phyloP scores from a whole-genome alignment of 1,140 invertebrate species.

The Probaryconus sp. region DNA sequence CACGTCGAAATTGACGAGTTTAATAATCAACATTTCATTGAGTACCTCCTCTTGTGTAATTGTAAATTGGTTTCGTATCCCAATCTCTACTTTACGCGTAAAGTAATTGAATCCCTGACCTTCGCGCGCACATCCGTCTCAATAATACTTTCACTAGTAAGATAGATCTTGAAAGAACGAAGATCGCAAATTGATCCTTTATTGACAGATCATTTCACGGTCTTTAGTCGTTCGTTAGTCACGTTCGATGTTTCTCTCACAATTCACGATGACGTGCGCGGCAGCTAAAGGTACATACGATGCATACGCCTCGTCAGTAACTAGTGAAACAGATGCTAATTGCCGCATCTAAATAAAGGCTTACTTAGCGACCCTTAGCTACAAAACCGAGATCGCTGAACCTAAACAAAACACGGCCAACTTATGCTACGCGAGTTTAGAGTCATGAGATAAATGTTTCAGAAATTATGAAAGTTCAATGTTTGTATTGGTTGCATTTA shows the following conservation, averaged over 20 bases:
- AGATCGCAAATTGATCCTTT: slow-evolving; percentile 58
- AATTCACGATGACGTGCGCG: slow-evolving; percentile 23
- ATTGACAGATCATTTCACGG: slow-evolving; percentile 62
- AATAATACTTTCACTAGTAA: slow-evolving; percentile 55
- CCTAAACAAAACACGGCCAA: slow-evolving; percentile 42
- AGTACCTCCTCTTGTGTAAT: slow-evolving; percentile 49
- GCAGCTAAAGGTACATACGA: slow-evolving; percentile 14
- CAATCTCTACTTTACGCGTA: slow-evolving; percentile 37
- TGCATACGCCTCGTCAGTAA: slow-evolving; percentile 10
- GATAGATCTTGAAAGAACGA: slow-evolving; percentile 42
- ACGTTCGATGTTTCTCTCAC: slow-evolving; percentile 51
- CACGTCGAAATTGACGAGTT: no score
- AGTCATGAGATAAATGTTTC: no score
- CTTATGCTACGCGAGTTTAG: slow-evolving; percentile 33
- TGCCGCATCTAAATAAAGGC: slow-evolving; percentile 52
- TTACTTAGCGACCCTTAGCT: slow-evolving; percentile 49
- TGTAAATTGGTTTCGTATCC: slow-evolving; percentile 52
- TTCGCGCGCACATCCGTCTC: slow-evolving; percentile 50
- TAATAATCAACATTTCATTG: slow-evolving; percentile 51
- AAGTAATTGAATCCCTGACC: slow-evolving; percentile 61
- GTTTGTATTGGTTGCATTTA: no score
- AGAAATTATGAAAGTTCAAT: no score
- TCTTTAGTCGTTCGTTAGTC: slow-evolving; percentile 55
- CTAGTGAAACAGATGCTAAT: slow-evolving; percentile 58
- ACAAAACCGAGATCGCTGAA: slow-evolving; percentile 53